Base-by-base conservation (phyloP, 1,140 invertebrate genomes). In the Aphaenogaster rudis region DNA sequence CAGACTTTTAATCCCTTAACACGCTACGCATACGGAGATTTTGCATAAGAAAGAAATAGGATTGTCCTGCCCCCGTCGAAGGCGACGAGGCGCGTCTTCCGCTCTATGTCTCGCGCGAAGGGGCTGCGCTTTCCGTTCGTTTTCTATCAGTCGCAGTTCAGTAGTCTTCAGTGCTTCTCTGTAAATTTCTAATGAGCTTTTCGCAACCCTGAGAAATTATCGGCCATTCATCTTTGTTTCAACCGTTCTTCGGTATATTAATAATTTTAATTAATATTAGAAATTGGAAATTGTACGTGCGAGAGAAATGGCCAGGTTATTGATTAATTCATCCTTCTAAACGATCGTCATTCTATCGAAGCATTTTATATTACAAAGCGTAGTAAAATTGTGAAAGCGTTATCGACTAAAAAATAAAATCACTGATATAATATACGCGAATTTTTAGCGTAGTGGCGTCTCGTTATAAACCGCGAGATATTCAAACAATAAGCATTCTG, bases 21-120 rank as follows among this genome's bases (percentile, higher is more conserved):
- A 92, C 94, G 92, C 93, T 93, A 93, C 92, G 88, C 91, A 91
- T 80, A 82, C 91, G 86, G 88, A 92, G 93, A 95, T 95, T 95
- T 95, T 95, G 94, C 94, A 95, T 95, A 94, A 95, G 93, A 95
- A 95, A 94, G 93, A 95, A 94, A 95, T 94, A 93, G 93, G 93
- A 94, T 94, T 95, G 92, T 87, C 89, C 64, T 91, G 88, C 89
- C 87, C 63, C 69, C 78, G 91, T 92, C 88, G 88, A 86, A 91
- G 77, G 81, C 87, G 86, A 90, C 85, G 90, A 88, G 67, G 63
- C 74, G 45, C 9, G 69, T 90, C 80, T 86, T 76, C 50, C 59
- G 52, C 33, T 84, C 48, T 63, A 28, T 28, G 69, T 63, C 50
- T 67, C 64, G 39, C 28, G n/a, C 66, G 66, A 13, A 78, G 45